Evolutionary conservation across 2,888 invertebrate species (phyloP).

Genomic region (Kryphioiulus occultus): DNA sequence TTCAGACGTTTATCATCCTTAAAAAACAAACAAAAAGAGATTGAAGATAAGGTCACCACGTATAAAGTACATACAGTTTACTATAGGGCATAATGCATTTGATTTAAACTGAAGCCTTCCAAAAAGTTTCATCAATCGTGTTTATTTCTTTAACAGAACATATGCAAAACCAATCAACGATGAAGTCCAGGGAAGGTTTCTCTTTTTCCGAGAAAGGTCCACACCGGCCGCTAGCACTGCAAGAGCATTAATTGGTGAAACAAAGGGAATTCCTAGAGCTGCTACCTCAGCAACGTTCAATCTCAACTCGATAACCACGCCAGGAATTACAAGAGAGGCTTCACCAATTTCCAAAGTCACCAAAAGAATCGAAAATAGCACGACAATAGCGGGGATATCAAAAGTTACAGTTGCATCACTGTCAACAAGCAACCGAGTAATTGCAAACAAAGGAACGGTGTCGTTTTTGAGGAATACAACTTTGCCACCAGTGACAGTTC

Average conservation of each 20-base stretch:
- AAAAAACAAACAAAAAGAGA: slow-evolving; percentile 10
- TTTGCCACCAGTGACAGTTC: no score
- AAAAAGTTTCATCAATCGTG: background rate
- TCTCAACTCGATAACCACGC: background rate
- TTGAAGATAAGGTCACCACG: background rate
- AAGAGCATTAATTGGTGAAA: background rate
- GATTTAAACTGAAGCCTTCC: background rate
- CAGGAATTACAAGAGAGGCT: background rate
- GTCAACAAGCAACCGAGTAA: no score
- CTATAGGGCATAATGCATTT: background rate
- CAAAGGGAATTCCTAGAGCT: background rate
- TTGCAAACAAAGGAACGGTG: no score
- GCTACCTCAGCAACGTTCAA: no score
- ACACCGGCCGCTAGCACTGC: no score
- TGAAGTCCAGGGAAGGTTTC: background rate
- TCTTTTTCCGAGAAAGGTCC: background rate
- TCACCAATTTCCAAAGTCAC: background rate
- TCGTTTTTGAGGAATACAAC: no score
- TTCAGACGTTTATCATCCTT: background rate
- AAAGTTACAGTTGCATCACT: background rate
- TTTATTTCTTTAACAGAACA: background rate
- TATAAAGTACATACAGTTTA: no score
- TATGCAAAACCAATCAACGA: background rate
- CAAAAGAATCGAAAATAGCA: background rate
- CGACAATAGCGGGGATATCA: background rate